Evolutionary conservation across 2,113 vertebrate genomes (phyloP).

Genomic region (Centropus unirufus): DNA sequence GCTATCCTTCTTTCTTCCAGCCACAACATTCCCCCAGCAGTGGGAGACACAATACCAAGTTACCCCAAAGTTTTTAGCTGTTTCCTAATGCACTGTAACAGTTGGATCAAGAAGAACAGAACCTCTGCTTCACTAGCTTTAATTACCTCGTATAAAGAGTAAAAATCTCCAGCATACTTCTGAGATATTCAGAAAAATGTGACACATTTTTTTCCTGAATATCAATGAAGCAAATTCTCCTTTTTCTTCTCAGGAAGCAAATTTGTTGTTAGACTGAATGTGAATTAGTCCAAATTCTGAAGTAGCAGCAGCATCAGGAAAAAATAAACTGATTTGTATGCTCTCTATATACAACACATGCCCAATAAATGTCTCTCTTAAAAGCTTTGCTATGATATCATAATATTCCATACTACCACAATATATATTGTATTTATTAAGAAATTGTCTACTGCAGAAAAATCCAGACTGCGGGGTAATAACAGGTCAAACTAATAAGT

Average conservation of each 20-base stretch:
- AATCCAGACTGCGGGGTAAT: background rate
- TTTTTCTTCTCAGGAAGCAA: background rate
- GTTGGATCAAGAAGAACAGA: background rate
- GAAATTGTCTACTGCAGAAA: background rate
- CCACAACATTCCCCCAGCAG: background rate
- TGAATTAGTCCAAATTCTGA: background rate
- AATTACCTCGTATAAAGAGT: background rate
- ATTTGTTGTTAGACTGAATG: background rate
- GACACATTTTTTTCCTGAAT: background rate
- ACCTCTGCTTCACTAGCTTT: background rate
- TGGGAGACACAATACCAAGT: background rate
- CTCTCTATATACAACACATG: rapidly evolving
- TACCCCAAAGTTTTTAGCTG: background rate
- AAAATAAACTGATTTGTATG: background rate
- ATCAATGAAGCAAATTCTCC: background rate
- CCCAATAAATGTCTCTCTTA: background rate
- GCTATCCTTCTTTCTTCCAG: background rate
- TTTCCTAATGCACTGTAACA: background rate
- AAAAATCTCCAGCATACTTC: background rate
- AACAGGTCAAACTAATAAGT: background rate
- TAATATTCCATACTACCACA: background rate
- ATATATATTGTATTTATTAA: background rate
- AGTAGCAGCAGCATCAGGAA: background rate
- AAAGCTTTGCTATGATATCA: background rate
- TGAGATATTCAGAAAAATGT: background rate